These are phyloP conservation scores for Guaruba guarouba DNA, from an alignment of 2,113 vertebrate genomes.

Conservation along the genomic window DNA sequence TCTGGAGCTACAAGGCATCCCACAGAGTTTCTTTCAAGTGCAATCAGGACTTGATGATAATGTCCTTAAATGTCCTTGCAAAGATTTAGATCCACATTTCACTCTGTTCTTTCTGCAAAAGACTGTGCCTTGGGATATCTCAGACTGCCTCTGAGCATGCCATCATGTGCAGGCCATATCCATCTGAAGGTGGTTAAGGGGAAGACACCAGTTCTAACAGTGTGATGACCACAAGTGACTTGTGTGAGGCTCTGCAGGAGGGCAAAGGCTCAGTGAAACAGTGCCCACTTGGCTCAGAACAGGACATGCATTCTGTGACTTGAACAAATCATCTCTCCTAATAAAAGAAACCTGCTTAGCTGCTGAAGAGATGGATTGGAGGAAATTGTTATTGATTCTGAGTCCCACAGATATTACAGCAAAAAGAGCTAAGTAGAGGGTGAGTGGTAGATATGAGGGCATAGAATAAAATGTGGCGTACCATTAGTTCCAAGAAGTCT, in stretches of 20 bases:
- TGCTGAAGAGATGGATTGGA: not conserved
- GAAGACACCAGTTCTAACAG: not conserved
- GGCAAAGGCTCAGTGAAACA: not conserved
- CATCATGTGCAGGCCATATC: not conserved
- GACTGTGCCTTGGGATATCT: not conserved
- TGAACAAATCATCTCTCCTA: not conserved
- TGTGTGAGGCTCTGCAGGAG: not conserved
- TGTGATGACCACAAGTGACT: not conserved
- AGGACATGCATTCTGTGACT: not conserved
- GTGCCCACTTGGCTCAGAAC: not conserved
- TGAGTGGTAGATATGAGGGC: not conserved
- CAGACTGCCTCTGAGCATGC: not conserved
- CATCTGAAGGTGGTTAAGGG: not conserved
- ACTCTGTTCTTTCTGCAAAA: not conserved
- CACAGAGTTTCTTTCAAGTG: not conserved
- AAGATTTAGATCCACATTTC: not conserved
- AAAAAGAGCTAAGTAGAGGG: not conserved
- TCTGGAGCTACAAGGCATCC: not conserved
- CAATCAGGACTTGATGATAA: not conserved
- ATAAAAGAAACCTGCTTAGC: not conserved
- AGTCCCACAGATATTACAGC: not conserved
- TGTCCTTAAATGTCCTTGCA: fast-evolving
- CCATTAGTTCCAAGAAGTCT: not conserved
- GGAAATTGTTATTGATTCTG: not conserved
- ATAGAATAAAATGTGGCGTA: not conserved